phyloP scores from a whole-genome alignment of 2,797 vertebrate genomes.

The Sebastes oblongus region DNA sequence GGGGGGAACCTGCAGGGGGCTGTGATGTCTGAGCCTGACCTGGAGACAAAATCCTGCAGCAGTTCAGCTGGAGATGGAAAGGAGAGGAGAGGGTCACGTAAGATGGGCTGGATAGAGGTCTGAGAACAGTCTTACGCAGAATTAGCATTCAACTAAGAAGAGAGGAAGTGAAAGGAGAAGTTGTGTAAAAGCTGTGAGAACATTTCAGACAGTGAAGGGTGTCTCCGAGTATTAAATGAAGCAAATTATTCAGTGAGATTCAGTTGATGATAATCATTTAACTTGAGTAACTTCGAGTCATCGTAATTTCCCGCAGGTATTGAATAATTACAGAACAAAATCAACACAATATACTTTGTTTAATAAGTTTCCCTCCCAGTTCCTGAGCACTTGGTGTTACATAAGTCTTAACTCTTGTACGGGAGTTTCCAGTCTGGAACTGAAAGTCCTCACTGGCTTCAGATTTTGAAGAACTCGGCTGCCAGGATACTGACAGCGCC shows the following conservation, averaged over 20 bases:
- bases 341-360: not conserved
- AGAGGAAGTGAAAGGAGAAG: slow-evolving; percentile 26
- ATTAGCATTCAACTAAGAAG: slow-evolving; percentile 1
- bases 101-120: slow-evolving; percentile 1
- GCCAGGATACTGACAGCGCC: slow-evolving; percentile 62
- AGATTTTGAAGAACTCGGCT: slow-evolving; percentile 50
- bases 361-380: slow-evolving; percentile 5
- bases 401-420: slow-evolving; percentile 35
- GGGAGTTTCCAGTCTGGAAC: slow-evolving; percentile 64
- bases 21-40: slow-evolving; percentile 51
- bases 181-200: slow-evolving; percentile 9
- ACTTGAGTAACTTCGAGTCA: not conserved
- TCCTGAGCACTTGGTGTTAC: slow-evolving; percentile 21
- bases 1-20: slow-evolving; percentile 34
- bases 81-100: slow-evolving; percentile 15
- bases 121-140: not conserved
- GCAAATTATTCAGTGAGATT: not conserved
- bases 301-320: not conserved
- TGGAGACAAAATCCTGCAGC: slow-evolving; percentile 71
- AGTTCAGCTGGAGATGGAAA: slow-evolving; percentile 70
- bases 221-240: not conserved
- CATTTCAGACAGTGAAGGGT: not conserved
- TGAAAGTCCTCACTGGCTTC: slow-evolving; percentile 51
- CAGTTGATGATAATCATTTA: not conserved
- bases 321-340: slow-evolving; percentile 4